Base-by-base conservation (phyloP, 2,113 vertebrate genomes). In the Clupea harengus region DNA sequence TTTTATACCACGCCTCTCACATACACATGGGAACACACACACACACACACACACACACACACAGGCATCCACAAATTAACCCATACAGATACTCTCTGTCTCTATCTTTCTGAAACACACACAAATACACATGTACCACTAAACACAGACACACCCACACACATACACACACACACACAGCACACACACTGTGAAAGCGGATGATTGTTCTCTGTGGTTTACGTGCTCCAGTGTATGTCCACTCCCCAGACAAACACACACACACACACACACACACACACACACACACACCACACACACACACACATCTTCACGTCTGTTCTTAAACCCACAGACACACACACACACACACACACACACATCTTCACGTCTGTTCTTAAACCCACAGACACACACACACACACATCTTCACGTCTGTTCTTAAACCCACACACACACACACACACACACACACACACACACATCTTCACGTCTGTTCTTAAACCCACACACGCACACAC, bases 91-190 rank as follows among this genome's bases (percentile, higher is more conserved):
- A n/a, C n/a, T n/a, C n/a, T n/a, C n/a, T n/a, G n/a, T 39, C 39
- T 39, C 2, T 39, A 39, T 2, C 39, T 39, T 39, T 39, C 39
- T 39, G 39, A 39, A 39, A 39, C 98, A 97, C 89, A 11, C 67
- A 46, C 44, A 46, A 44, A 44, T 52, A 46, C 60, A 49, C 50
- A 10, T 83, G 82, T n/a, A 81, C 39, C 39, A 2, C 39, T 39
- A 39, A 11, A 57, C 54, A 57, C 54, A 57, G 8, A 57, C 54
- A 57, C 54, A 57, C 5, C 3, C 54, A 57, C n/a, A n/a, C n/a
- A n/a, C n/a, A n/a, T n/a, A n/a, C n/a, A n/a, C n/a, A n/a, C n/a
- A n/a, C n/a, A n/a, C n/a, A n/a, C n/a, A n/a, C n/a, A n/a, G n/a
- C n/a, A n/a, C n/a, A n/a, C n/a, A n/a, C n/a, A n/a, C n/a, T n/a